phyloP scores from a whole-genome alignment of 2,113 vertebrate genomes.

The Perccottus glenii region DNA sequence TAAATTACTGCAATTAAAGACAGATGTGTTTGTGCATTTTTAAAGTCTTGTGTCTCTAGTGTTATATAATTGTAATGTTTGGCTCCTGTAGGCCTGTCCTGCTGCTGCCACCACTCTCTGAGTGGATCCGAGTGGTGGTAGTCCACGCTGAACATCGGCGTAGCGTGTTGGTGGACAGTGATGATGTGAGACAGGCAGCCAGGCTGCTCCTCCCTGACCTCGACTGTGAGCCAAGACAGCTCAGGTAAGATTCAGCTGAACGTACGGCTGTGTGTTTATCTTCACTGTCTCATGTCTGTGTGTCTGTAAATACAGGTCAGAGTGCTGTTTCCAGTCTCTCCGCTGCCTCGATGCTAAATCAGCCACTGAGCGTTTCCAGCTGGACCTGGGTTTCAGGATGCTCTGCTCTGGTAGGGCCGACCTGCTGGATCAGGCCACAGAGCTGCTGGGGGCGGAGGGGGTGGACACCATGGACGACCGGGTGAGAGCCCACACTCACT shows the following conservation, averaged over 20 bases:
- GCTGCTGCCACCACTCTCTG: conserved; percentile 91
- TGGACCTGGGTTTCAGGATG: conserved; percentile 94
- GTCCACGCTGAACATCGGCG: conserved; percentile 92
- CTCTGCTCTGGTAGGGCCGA: conserved; percentile 90
- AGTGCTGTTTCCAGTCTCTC: conserved; percentile 89
- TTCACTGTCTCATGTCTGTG: too few species aligned
- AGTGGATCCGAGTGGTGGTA: conserved; percentile 93
- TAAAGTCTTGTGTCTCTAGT: too few species aligned
- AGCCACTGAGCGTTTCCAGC: conserved; percentile 86
- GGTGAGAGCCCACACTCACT: conserved; percentile 70
- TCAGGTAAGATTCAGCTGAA: conserved; percentile 78
- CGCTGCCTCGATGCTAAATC: conserved; percentile 86
- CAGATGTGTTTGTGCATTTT: too few species aligned
- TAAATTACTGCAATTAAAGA: too few species aligned
- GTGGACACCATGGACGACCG: conserved; percentile 91
- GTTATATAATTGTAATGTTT: background rate
- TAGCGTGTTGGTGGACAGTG: conserved; percentile 90
- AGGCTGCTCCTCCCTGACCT: conserved; percentile 88
- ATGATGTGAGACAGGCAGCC: conserved; percentile 90
- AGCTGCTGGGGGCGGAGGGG: conserved; percentile 83
- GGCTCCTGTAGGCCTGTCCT: conserved; percentile 83
- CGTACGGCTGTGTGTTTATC: too few species aligned
- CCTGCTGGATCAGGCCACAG: conserved; percentile 86
- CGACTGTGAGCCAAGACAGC: conserved; percentile 93
- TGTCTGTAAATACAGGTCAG: conserved; percentile 74